A percentile compares a stretch with the other conserved stretches of the same genome.
Evolutionary conservation across 2,113 vertebrate genomes (phyloP).

Genomic region (Polypterus bichir): DNA sequence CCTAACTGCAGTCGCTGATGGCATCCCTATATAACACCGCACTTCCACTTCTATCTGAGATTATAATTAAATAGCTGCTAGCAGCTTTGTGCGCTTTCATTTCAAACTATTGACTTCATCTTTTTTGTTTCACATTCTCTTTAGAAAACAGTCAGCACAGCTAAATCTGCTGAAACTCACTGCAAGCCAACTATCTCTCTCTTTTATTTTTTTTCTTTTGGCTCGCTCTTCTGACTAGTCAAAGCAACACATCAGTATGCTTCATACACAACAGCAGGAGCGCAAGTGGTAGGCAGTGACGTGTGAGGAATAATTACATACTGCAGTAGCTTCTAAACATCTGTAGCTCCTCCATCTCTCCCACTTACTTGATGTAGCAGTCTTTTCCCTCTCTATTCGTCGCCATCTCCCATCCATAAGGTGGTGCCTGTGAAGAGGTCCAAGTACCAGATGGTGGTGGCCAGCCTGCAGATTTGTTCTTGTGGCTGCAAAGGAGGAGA

Average conservation of each 20-base stretch:
- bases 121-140: background rate
- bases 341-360: conserved; percentile 32
- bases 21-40: background rate
- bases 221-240: conserved; percentile 28
- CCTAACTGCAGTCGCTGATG: conserved; percentile 19
- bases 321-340: conserved; percentile 40
- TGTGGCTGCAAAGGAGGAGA: conserved; percentile 59
- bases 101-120: background rate
- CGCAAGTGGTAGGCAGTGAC: conserved; percentile 38
- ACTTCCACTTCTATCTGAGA: background rate
- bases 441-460: conserved; percentile 78
- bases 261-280: conserved; percentile 43
- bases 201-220: background rate
- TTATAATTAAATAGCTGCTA: background rate
- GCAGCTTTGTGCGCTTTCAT: background rate
- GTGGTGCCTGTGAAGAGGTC: conserved; percentile 74
- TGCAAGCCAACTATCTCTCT: background rate
- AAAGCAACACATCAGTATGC: conserved; percentile 49
- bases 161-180: background rate
- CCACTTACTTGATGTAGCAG: conserved; percentile 82
- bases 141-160: background rate
- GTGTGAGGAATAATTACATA: conserved; percentile 49
- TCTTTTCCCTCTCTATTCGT: conserved; percentile 86
- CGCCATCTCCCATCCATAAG: conserved; percentile 94
- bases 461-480: conserved; percentile 84